Base-by-base conservation (phyloP, 2,888 invertebrate species). In the Bellardia bayeri region DNA sequence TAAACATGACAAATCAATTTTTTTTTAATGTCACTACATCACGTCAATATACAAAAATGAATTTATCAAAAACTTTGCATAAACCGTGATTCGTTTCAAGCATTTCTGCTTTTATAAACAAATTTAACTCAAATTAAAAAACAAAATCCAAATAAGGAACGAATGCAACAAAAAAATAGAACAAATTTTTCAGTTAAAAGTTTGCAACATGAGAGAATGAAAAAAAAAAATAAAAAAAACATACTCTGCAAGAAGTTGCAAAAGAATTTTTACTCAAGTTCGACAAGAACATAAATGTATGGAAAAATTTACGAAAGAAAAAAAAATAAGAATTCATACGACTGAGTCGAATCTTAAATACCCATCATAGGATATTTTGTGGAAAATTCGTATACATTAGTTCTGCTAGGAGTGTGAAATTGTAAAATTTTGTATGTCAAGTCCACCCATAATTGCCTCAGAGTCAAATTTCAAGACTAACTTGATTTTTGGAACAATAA, bases 231-330 rank as follows among this genome's bases (percentile, higher is more conserved):
- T 61, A 16, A 45, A 54, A 81, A 76, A 8, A 75, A 80, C 58
- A 69, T 75, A 56, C 42, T n/a, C 63, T 74, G 71, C 72, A 74
- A 68, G 37, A 79, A 86, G 63, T 82, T 82, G 74, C 37, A 5
- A 54, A 68, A 86, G 49, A 79, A 82, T 79, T 79, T 82, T 56
- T 76, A 14, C 74, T 69, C 61, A 75, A 86, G 74, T 86, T 86
- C 82, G 74, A 69, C 74, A 82, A 75, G 69, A 81, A 76, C 78
- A 82, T 82, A 74, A 69, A 81, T 78, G 66, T 82, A 82, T 78
- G 66, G 33, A 58, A 72, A 76, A 79, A 9, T 63, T 61, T 42
- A 13, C 3, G 16, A 68, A 80, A 75, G 30, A n/a, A 61, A 14
- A 71, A 82, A 45, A 45, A 66, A 4, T 23, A 76, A 45, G 2